phyloP scores from a whole-genome alignment of 2,113 vertebrate genomes.

The Eretmochelys imbricata region DNA sequence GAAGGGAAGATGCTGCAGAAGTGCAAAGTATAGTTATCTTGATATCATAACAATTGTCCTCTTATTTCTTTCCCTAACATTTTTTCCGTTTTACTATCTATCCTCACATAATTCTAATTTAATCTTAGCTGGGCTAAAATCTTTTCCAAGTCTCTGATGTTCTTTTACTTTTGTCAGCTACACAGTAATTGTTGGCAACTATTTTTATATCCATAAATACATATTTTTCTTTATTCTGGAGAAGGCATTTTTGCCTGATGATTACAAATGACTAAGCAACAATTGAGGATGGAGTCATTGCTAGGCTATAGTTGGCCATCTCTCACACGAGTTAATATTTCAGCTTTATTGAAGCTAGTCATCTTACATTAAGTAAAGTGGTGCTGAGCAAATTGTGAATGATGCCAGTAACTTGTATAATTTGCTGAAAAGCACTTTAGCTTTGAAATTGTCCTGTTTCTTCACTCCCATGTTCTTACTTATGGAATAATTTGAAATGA shows the following conservation, averaged over 20 bases:
- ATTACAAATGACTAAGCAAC: conserved; percentile 14
- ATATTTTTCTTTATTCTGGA: neutral
- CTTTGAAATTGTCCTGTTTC: conserved; percentile 26
- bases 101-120: neutral
- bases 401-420: conserved; percentile 33
- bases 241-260: neutral
- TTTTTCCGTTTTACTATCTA: conserved; percentile 17
- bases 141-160: neutral
- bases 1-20: neutral
- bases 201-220: neutral
- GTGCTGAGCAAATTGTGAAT: conserved; percentile 25
- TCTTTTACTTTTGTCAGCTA: neutral
- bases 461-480: neutral
- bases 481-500: conserved; percentile 38
- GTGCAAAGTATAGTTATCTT: neutral
- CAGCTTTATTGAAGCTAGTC: conserved; percentile 36
- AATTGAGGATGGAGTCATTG: neutral
- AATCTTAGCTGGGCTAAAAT: neutral
- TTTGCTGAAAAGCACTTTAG: conserved; percentile 42
- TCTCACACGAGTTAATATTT: conserved; percentile 28
- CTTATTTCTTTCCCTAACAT: conserved; percentile 1
- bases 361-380: conserved; percentile 35
- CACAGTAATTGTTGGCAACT: neutral
- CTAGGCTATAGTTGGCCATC: neutral
- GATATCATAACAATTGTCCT: neutral